Base-by-base conservation (phyloP, 2,888 invertebrate genomes). In the Drosophila putrida region DNA sequence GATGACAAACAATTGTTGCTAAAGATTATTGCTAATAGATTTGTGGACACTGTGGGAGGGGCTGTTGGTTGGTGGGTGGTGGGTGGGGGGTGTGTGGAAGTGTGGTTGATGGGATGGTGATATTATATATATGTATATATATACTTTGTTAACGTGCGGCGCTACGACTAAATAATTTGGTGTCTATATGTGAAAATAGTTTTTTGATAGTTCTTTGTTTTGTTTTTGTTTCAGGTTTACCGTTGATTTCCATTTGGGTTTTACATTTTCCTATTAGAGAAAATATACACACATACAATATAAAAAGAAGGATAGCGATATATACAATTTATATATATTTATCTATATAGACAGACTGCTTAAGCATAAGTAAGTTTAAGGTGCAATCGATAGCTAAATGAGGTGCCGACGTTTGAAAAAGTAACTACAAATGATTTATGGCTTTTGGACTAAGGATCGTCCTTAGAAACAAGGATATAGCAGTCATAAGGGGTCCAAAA, bases 231-330 rank as follows among this genome's bases (percentile, higher is more conserved):
- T n/a, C 53, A 8, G 20, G 20, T 49, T 91, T 92, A 92, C 92
- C 92, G 92, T 92, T 74, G 92, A 91, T 87, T 90, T 92, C 92
- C 92, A 91, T 89, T 91, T 92, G 80, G 90, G 85, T 75, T 91
- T 92, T 68, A 88, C 83, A 89, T 89, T 91, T 88, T 92, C 92
- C 92, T 92, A 91, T 88, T 83, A 81, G 78, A 91, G 84, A 90
- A 80, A 82, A 79, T 65, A 83, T 63, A 75, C 35, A 83, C 49
- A 75, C 46, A 63, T 47, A 67, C 65, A 36, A 61, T 61, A 39
- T 43, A 50, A 31, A 43, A 59, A 35, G 31, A 49, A 33, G 35
- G 20, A 46, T 43, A 54, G 20, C 44, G 1, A 59, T 58, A 66
- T 59, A 77, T 64, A 44, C 35, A 53, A 20, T 27, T 43, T 67